Evolutionary conservation across 2,113 vertebrate species (phyloP), one percentile per base, ranked within the genome.

Genomic region (Corapipo altera): DNA sequence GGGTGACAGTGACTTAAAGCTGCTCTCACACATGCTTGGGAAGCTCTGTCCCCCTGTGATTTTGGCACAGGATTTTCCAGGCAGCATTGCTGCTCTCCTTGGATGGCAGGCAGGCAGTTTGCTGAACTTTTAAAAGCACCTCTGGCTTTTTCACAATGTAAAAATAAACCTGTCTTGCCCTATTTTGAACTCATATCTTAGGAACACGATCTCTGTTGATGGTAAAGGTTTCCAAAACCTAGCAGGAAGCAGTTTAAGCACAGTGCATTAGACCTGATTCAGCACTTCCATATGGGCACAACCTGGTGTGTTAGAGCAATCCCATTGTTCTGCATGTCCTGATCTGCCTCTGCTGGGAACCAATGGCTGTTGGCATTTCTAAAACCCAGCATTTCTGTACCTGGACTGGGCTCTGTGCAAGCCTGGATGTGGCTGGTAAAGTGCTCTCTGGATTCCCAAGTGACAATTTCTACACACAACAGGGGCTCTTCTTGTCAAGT

Each of bases 221-320:
- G 82, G 9, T 73, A 35, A 58, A 87, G 32, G 57, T 69, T 95
- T 95, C 57, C 69, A 74, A 44, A 89, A 72, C 52, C 65, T 95
- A 89, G 85, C 10, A 2, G 61, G 80, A 93, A 91, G 73, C 41
- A 26, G 75, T 91, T 92, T 72, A 71, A 87, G 48, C 61, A 46
- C 48, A 85, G 61, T 74, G 84, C 86, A 81, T 89, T 91, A 89
- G 61, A n/a, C 24, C 84, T 79, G 84, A 92, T 74, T 88, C 79
- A 93, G 83, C 91, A 94, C 33, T 80, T 80, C 26, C 0, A 4
- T 39, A 55, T 23, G 43, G 27, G 41, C 57, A 79, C 49, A 61
- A 54, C 85, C 54, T 14, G 24, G 58, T 54, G 39, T 19, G 44
- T 46, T 51, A 48, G 73, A 59, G 21, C 46, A 67, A 19, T 39